Evolutionary conservation across 2,797 vertebrate genomes (phyloP).

Genomic region (Alcedo quadribrachys): DNA sequence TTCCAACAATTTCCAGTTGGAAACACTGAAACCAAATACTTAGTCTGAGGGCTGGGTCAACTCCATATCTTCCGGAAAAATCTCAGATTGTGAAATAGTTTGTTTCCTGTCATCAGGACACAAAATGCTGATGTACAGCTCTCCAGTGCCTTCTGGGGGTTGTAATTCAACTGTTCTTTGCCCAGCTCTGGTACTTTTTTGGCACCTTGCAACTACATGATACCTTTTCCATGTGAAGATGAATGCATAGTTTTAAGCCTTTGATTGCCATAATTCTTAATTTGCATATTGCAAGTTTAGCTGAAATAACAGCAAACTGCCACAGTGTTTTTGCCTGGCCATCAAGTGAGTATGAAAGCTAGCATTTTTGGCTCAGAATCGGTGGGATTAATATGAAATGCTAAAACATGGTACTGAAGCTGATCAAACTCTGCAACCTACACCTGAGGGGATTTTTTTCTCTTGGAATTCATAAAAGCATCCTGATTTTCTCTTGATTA

Average conservation of each 20-base stretch:
- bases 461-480: slow-evolving; percentile 47
- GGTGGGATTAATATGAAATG: background rate
- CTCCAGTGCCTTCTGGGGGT: slow-evolving; percentile 9
- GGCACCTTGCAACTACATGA: background rate
- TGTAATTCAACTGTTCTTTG: slow-evolving; percentile 7
- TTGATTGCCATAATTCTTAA: slow-evolving; percentile 46
- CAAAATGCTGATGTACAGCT: slow-evolving; percentile 56
- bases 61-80: slow-evolving; percentile 45
- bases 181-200: slow-evolving; percentile 33
- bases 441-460: slow-evolving; percentile 70
- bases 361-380: slow-evolving; percentile 17
- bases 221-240: background rate
- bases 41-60: slow-evolving; percentile 33
- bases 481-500: slow-evolving; percentile 57
- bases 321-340: background rate
- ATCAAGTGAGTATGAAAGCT: background rate
- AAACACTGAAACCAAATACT: slow-evolving; percentile 33
- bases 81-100: slow-evolving; percentile 62
- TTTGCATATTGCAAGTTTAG: slow-evolving; percentile 49
- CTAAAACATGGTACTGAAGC: slow-evolving; percentile 33
- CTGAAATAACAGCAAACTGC: slow-evolving; percentile 29
- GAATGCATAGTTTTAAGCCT: background rate
- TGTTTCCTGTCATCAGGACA: slow-evolving; percentile 62
- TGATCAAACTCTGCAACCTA: slow-evolving; percentile 36
- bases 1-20: slow-evolving; percentile 33